Percentiles rank a stretch among this genome's conserved stretches.
phyloP scores from a whole-genome alignment of 2,797 vertebrate genomes.

The Sylvia borin region DNA sequence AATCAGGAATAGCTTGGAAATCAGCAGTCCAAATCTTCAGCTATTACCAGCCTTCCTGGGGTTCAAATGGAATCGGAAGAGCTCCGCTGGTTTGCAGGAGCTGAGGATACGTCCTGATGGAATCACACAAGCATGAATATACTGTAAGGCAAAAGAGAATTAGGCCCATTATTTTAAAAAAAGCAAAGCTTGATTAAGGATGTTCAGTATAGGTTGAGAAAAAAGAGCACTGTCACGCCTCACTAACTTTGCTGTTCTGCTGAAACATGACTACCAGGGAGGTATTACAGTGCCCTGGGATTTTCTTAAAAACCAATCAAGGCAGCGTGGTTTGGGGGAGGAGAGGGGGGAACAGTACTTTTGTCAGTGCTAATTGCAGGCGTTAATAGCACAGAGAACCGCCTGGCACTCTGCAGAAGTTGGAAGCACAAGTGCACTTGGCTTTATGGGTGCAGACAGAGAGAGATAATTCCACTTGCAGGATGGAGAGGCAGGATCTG shows the following conservation, averaged over 20 bases:
- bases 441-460: not conserved
- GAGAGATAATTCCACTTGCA: not conserved
- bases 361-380: constrained; percentile 36
- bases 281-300: not conserved
- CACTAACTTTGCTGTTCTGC: constrained; percentile 44
- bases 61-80: not conserved
- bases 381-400: not conserved
- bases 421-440: constrained; percentile 1
- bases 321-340: not conserved
- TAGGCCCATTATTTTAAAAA: constrained; percentile 64
- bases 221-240: constrained; percentile 47
- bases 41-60: not conserved
- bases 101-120: not conserved
- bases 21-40: constrained; percentile 7
- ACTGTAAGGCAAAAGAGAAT: constrained; percentile 46
- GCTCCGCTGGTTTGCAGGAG: not conserved
- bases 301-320: constrained; percentile 27
- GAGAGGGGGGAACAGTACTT: not conserved
- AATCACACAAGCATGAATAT: constrained; percentile 47
- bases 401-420: not conserved
- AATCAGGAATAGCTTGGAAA: constrained; percentile 25
- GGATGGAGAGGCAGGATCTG: not conserved
- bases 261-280: constrained; percentile 45
- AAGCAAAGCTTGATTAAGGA: constrained; percentile 69
- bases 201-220: constrained; percentile 35